Base-by-base conservation (phyloP, 2,888 invertebrate genomes). In the Catocala nupta region DNA sequence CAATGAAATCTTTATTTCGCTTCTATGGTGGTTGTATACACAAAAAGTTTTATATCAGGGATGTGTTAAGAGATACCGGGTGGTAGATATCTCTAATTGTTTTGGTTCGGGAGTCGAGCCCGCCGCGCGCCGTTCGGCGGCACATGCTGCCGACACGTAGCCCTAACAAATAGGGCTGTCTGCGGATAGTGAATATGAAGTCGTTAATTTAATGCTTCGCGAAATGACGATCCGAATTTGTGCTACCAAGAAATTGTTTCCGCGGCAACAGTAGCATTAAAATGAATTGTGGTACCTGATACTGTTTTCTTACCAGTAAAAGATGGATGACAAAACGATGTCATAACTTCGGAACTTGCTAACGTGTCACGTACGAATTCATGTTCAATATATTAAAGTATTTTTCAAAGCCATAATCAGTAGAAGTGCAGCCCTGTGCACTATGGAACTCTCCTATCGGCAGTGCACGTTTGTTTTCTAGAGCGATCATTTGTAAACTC, bases 71-170 rank as follows among this genome's bases (percentile, higher is more conserved):
- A 82, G 82, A 81, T 68, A 63, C 72, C 78, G 75, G 73, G 59
- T 77, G 86, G 81, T 81, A 82, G 82, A 82, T 84, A 86, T 87
- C 83, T 89, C 83, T 89, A 88, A 91, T 91, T 91, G 90, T 90
- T 90, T 87, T 87, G 84, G 83, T 86, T 83, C 80, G 77, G 73
- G 61, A 63, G 61, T 42, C 55, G 64, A 61, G 50, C 47, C 45
- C 72, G 77, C 72, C 64, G 73, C 73, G 42, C 72, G 77, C 72
- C 64, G 73, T 72, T 68, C 66, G 81, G 68, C 71, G 78, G 83
- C 87, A 87, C 82, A 83, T 87, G 90, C 81, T 81, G 80, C 77
- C 75, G 83, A 84, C 81, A 75, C 71, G 71, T 71, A 70, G 73
- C 65, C 69, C 77, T 78, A 78, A 82, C 80, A 72, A 80, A 86